A percentile compares a stretch with the other conserved stretches of the same genome.
These are phyloP conservation scores for Troilus luridus DNA, from an alignment of 2,888 invertebrate species.

Conservation along the genomic window DNA sequence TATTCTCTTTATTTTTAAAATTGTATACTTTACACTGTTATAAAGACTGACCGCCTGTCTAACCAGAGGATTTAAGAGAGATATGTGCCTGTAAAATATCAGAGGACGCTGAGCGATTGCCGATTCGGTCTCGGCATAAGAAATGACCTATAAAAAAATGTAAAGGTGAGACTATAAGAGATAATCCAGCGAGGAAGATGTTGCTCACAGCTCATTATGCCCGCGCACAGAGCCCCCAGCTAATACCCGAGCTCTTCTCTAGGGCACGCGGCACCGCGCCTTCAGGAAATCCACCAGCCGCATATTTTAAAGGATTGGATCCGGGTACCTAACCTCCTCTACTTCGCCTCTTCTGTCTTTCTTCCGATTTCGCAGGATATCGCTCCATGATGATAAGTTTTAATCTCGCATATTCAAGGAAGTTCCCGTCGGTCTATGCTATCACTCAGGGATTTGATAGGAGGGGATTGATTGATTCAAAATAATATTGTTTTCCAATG, in stretches of 20 bases:
- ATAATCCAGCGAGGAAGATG: constrained; percentile 51
- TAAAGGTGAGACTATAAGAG: constrained; percentile 41
- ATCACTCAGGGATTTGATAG: too few relatives aligned
- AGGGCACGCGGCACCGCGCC: constrained; percentile 26
- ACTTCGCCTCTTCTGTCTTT: constrained; percentile 18
- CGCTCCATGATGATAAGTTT: background rate
- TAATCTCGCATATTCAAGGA: background rate
- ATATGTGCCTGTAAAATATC: background rate
- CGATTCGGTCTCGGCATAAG: constrained; percentile 18
- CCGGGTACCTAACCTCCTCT: constrained; percentile 41
- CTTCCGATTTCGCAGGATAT: constrained; percentile 3
- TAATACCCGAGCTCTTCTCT: constrained; percentile 17
- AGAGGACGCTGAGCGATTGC: constrained; percentile 4
- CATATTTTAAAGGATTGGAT: constrained; percentile 57
- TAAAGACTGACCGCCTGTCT: background rate
- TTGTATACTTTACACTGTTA: too few relatives aligned
- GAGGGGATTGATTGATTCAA: too few relatives aligned
- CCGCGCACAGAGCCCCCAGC: background rate
- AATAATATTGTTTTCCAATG: too few relatives aligned
- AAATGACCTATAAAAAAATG: constrained; percentile 43
- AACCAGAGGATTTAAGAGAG: background rate
- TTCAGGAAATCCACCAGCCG: constrained; percentile 54
- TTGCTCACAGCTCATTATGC: constrained; percentile 49
- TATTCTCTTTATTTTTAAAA: too few relatives aligned
- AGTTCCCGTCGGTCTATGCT: background rate